Conservation (phyloP, 2,797 vertebrate genomes). For the Cyprinodon diabolis region DNA sequence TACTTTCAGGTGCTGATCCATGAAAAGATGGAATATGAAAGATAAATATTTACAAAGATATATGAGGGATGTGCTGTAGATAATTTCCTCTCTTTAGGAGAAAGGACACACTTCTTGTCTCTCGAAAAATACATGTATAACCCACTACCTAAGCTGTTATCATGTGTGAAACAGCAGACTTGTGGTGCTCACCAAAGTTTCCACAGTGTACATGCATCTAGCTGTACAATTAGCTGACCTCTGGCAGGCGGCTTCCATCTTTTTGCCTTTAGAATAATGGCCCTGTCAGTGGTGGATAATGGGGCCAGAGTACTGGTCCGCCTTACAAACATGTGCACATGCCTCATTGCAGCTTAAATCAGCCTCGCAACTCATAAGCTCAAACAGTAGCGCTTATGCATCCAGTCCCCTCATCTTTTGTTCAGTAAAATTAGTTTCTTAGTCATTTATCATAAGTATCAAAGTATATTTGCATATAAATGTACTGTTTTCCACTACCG, state of each 20-base stretch:
- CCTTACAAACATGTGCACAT: conserved; percentile 74
- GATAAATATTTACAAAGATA: too few species aligned
- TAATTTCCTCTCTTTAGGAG: conserved; percentile 69
- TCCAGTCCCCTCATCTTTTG: conserved; percentile 38
- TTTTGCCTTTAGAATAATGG: conserved; percentile 93
- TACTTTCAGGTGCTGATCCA: too few species aligned
- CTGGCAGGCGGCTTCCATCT: conserved; percentile 96
- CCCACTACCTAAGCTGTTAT: conserved; percentile 80
- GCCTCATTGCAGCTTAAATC: conserved; percentile 52
- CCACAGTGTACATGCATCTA: conserved; percentile 91
- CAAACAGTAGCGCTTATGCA: conserved; percentile 76
- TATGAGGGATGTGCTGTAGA: not conserved
- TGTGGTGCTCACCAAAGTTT: conserved; percentile 87
- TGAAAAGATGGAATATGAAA: too few species aligned
- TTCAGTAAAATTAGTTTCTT: not conserved
- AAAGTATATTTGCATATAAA: not conserved
- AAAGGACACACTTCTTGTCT: conserved; percentile 83
- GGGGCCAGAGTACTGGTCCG: conserved; percentile 83
- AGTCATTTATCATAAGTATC: not conserved
- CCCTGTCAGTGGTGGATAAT: conserved; percentile 95
- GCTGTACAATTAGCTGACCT: conserved; percentile 93
- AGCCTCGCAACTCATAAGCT: conserved; percentile 84
- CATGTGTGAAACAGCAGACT: conserved; percentile 84
- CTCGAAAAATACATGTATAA: conserved; percentile 52
- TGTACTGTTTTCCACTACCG: not conserved